Evolutionary conservation across 1,140 invertebrate genomes (phyloP).

Genomic region (Nasonia longicornis): DNA sequence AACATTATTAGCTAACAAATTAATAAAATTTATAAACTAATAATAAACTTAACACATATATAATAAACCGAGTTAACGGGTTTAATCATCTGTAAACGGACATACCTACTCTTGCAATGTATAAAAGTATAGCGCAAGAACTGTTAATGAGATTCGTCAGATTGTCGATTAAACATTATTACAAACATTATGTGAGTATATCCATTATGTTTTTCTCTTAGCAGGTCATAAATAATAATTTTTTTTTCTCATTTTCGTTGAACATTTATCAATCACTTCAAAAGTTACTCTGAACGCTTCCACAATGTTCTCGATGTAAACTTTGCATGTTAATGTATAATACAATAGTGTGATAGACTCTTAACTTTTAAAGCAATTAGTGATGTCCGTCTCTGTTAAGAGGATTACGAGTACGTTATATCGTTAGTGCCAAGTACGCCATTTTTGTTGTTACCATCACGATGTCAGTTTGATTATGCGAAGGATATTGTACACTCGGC

Average conservation of each 20-base stretch:
- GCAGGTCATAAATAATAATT: slow-evolving; percentile 32
- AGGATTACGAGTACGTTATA: neutral
- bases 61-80: slow-evolving; percentile 22
- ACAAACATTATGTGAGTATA: slow-evolving; percentile 24
- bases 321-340: neutral
- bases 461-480: neutral
- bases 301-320: neutral
- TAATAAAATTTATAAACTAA: slow-evolving; percentile 46
- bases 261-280: slow-evolving; percentile 30
- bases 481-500: neutral
- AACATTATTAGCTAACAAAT: slow-evolving; percentile 44
- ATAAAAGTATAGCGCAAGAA: slow-evolving; percentile 43
- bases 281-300: neutral
- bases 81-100: slow-evolving; percentile 31
- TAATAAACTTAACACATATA: slow-evolving; percentile 39
- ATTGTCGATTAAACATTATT: slow-evolving; percentile 23
- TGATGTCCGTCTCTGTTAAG: neutral
- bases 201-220: slow-evolving; percentile 13
- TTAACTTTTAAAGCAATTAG: slow-evolving; percentile 32
- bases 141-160: slow-evolving; percentile 41
- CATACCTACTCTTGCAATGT: slow-evolving; percentile 41
- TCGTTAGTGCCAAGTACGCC: neutral
- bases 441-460: neutral
- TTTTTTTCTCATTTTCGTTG: neutral
- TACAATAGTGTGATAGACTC: neutral